Percentiles rank a stretch among this genome's conserved stretches.
Evolutionary conservation across 2,888 invertebrate genomes (phyloP).

Genomic region (Darwinula stevensoni): DNA sequence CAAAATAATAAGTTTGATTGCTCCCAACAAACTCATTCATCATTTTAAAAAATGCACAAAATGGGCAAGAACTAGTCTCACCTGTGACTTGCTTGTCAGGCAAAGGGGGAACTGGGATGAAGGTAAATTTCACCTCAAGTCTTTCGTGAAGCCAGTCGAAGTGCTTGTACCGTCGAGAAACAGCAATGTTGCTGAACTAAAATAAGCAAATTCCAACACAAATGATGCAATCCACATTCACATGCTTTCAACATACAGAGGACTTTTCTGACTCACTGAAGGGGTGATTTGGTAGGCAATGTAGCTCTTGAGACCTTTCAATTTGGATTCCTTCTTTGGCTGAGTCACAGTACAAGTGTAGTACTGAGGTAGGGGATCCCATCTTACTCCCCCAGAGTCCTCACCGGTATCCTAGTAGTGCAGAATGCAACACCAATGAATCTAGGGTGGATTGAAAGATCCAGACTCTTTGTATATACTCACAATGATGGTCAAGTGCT

Average conservation of each 20-base stretch:
- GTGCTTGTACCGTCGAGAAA: slow-evolving; percentile 82
- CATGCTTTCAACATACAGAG: slow-evolving; percentile 3
- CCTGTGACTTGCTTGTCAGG: slow-evolving; percentile 91
- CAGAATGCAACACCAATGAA: slow-evolving; percentile 5
- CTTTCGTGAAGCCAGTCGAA: slow-evolving; percentile 96
- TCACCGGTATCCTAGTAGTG: slow-evolving; percentile 26
- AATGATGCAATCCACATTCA: slow-evolving; percentile 4
- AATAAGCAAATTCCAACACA: slow-evolving; percentile 11
- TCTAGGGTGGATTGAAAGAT: background rate
- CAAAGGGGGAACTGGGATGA: slow-evolving; percentile 80
- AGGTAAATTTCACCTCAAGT: slow-evolving; percentile 67
- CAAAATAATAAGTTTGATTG: no score
- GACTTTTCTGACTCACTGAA: slow-evolving; percentile 24
- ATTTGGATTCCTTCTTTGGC: slow-evolving; percentile 87
- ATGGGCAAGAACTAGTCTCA: slow-evolving; percentile 11
- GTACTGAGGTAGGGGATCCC: slow-evolving; percentile 38
- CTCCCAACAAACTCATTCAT: background rate
- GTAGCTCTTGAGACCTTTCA: slow-evolving; percentile 83
- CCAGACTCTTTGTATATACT: no score
- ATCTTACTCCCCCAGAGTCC: slow-evolving; percentile 33
- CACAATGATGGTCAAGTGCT: no score
- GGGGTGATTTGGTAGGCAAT: slow-evolving; percentile 90
- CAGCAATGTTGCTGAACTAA: slow-evolving; percentile 64
- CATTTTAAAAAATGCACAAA: background rate
- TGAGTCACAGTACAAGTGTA: slow-evolving; percentile 68